A percentile compares a stretch with the other conserved stretches of the same genome.
These are phyloP conservation scores for Gymnothorax reevesii DNA, from an alignment of 2,797 vertebrate genomes.

Conservation along the genomic window DNA sequence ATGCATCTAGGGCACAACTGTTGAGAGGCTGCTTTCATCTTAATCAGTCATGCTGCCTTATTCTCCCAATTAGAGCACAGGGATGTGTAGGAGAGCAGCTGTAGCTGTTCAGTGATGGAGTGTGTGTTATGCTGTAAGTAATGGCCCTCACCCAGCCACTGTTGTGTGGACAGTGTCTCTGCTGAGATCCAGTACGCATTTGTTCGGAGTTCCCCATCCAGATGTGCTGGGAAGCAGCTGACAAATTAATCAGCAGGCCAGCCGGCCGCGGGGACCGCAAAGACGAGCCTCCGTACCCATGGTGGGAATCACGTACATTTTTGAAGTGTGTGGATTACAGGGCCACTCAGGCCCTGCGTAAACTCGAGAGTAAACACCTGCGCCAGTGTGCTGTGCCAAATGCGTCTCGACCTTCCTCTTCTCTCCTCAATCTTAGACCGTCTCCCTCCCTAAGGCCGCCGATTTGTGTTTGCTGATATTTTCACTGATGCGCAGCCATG, in stretches of 20 bases:
- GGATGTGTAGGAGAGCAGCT: neutral
- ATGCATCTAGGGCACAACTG: neutral
- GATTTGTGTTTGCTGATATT: constrained; percentile 25
- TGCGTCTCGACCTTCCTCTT: neutral
- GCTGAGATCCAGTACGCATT: neutral
- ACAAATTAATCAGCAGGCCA: constrained; percentile 22
- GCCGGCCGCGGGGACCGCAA: neutral
- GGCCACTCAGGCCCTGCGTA: neutral
- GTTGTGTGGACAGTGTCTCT: constrained; percentile 4
- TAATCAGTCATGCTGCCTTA: neutral
- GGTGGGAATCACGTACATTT: neutral
- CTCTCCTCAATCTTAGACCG: neutral
- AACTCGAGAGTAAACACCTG: constrained; percentile 26
- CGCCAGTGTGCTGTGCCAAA: neutral
- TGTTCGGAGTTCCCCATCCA: neutral
- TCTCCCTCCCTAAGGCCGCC: neutral
- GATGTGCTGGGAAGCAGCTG: constrained; percentile 27
- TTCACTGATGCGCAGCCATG: neutral
- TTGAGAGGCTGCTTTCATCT: neutral
- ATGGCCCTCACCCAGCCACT: neutral
- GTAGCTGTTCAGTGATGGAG: neutral
- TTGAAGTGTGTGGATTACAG: neutral
- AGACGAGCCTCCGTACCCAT: neutral
- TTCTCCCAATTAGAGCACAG: neutral
- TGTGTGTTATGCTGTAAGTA: neutral